Conservation (phyloP, 2,888 invertebrate genomes). For the Lasioglossum calceatum region DNA sequence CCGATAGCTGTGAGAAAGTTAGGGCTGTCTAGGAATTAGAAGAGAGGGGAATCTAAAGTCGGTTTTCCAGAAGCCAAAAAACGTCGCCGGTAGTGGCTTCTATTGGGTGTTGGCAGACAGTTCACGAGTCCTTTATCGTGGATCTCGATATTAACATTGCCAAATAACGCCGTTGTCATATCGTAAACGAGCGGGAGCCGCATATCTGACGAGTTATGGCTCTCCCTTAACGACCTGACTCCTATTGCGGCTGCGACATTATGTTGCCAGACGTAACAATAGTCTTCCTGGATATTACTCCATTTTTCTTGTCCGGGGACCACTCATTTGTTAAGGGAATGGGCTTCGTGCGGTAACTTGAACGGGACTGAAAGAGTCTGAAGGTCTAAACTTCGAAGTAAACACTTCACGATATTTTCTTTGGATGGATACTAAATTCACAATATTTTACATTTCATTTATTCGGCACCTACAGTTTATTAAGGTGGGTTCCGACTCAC, state of each 20-base stretch:
- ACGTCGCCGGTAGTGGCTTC: not conserved
- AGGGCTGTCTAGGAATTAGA: not conserved
- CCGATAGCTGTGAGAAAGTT: constrained; percentile 1
- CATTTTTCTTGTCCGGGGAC: constrained; percentile 1
- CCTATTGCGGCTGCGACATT: not conserved
- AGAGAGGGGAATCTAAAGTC: not conserved
- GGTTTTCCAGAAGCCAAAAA: constrained; percentile 9
- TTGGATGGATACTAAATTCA: too few relatives aligned
- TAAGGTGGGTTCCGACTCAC: too few relatives aligned
- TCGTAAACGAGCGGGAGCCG: not conserved
- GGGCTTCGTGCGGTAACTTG: not conserved
- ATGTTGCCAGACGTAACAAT: not conserved
- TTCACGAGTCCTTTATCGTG: not conserved
- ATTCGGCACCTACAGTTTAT: too few relatives aligned
- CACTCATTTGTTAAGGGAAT: not conserved
- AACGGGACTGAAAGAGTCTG: too few relatives aligned
- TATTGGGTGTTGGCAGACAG: not conserved
- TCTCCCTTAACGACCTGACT: not conserved
- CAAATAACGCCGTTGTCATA: not conserved
- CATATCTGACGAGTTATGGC: not conserved
- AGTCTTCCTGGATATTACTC: not conserved
- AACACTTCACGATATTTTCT: too few relatives aligned
- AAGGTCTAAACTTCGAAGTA: too few relatives aligned
- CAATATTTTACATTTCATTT: too few relatives aligned
- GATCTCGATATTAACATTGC: not conserved